Conservation (phyloP, 2,113 vertebrate species). For the Crotalus horridus region DNA sequence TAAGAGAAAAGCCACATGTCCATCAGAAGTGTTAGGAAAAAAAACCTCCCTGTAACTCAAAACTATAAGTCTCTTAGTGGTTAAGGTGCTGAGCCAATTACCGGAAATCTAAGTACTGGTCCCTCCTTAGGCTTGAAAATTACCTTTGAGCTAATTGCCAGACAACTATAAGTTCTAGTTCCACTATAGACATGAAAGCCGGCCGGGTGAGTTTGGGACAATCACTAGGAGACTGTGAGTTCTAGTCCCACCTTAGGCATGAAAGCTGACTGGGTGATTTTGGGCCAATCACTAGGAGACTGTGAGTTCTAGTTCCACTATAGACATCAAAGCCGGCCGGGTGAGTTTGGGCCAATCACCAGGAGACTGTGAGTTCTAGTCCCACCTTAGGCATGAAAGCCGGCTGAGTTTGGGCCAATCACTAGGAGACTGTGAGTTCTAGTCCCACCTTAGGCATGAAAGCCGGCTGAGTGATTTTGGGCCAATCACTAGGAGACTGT, state of each 20-base stretch:
- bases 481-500: too few species aligned
- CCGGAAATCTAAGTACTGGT: background rate
- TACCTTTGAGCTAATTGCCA: background rate
- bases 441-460: too few species aligned
- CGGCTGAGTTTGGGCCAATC: too few species aligned
- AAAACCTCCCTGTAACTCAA: conserved; percentile 32
- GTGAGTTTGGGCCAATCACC: background rate
- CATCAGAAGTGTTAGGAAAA: conserved; percentile 23
- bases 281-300: background rate
- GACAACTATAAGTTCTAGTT: too few species aligned
- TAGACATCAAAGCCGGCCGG: background rate
- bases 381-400: too few species aligned
- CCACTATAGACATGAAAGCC: too few species aligned
- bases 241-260: too few species aligned
- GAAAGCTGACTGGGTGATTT: too few species aligned
- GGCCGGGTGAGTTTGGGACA: background rate
- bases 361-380: too few species aligned
- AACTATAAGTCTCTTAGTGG: conserved; percentile 23
- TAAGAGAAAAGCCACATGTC: conserved; percentile 41
- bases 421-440: too few species aligned
- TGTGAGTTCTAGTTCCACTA: background rate
- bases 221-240: background rate
- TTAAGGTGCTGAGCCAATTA: background rate
- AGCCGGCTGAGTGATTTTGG: fast-evolving
- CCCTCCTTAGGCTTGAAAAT: background rate